Percentiles rank a stretch among this genome's conserved stretches.
Evolutionary conservation across 2,888 invertebrate species (phyloP).

Genomic region (Diaphora mendica): DNA sequence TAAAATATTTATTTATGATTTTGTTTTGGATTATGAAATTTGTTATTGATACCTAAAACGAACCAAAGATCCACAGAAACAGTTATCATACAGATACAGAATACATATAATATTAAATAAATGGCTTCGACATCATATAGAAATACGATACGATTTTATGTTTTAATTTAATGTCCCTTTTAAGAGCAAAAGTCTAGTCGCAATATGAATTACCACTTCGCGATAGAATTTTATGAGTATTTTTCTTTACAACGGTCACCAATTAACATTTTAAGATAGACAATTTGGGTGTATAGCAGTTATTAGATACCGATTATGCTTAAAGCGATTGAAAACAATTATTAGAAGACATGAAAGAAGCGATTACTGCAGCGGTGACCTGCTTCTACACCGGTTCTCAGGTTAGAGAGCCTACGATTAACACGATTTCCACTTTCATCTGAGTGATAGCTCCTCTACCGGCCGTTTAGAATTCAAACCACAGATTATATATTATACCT

Average conservation of each 20-base stretch:
- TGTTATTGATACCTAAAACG: no score
- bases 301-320: background rate
- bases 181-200: background rate
- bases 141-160: background rate
- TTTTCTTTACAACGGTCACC: background rate
- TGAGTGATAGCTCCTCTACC: conserved; percentile 50
- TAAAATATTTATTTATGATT: background rate
- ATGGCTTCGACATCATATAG: background rate
- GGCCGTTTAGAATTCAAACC: conserved; percentile 11
- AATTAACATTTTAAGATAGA: background rate
- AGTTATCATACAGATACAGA: no score
- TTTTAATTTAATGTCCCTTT: background rate
- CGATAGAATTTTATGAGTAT: background rate
- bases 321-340: conserved; percentile 20
- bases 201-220: background rate
- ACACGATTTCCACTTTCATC: conserved; percentile 71
- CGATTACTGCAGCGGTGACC: conserved; percentile 27
- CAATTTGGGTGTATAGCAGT: background rate
- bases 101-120: background rate
- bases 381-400: conserved; percentile 51
- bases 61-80: no score
- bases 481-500: conserved; percentile 2
- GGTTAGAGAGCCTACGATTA: conserved; percentile 46
- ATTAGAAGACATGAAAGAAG: conserved; percentile 26
- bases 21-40: no score